These are phyloP conservation scores for Bubalus kerabau DNA, from an alignment of 2,113 vertebrate species.

Conservation along the genomic window DNA sequence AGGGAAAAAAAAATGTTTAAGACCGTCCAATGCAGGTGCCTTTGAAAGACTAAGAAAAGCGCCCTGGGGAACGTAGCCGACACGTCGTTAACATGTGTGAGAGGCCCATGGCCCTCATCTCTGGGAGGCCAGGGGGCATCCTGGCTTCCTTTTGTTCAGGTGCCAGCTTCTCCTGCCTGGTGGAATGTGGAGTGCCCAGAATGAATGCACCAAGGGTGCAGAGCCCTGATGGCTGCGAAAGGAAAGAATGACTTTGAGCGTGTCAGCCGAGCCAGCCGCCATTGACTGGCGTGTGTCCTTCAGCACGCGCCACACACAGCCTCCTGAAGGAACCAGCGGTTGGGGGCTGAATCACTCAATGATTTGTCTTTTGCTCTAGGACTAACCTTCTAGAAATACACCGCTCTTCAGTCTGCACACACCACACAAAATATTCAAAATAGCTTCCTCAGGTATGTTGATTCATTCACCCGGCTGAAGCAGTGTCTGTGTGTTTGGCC, in stretches of 20 bases:
- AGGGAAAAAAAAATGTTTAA: neutral
- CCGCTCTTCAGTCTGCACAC: neutral
- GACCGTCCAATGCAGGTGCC: neutral
- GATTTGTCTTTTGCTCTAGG: slow-evolving; percentile 23
- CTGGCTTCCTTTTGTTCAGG: neutral
- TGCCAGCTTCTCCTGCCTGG: neutral
- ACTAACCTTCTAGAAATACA: slow-evolving; percentile 26
- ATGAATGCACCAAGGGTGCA: neutral
- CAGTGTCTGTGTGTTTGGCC: neutral
- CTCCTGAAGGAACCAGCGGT: neutral
- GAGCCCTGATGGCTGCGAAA: neutral
- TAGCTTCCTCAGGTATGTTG: neutral
- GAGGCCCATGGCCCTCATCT: neutral
- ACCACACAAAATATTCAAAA: slow-evolving; percentile 9
- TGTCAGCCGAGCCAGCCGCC: neutral
- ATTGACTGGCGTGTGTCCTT: neutral
- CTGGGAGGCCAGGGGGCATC: neutral
- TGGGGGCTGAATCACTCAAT: neutral
- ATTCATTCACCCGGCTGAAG: neutral
- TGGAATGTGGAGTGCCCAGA: neutral
- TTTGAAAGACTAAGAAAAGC: slow-evolving; percentile 37
- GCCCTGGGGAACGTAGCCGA: neutral
- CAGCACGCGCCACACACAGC: neutral
- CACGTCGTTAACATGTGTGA: neutral
- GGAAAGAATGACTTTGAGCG: neutral